Percentiles rank a stretch among this genome's conserved stretches.
phyloP scores from a whole-genome alignment of 2,797 vertebrate genomes.

The Tragelaphus eurycerus region DNA sequence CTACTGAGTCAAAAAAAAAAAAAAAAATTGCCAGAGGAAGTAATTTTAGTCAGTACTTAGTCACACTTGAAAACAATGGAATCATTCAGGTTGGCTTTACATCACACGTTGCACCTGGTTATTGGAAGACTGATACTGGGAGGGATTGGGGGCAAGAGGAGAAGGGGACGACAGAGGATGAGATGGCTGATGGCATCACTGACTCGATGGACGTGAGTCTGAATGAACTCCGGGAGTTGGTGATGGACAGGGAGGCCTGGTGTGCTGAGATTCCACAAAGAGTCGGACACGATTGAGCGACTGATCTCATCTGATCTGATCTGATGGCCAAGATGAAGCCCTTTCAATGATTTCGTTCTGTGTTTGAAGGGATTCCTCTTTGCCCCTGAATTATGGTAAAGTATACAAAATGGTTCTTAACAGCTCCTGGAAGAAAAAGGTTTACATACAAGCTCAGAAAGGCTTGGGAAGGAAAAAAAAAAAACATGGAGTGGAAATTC shows the following conservation, averaged over 20 bases:
- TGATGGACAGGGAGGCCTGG: too few relatives aligned
- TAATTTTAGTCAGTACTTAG: constrained; percentile 79
- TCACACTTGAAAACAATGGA: constrained; percentile 77
- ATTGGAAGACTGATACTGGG: background rate
- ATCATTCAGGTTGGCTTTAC: constrained; percentile 75
- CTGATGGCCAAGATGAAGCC: constrained; percentile 65
- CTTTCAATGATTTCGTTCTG: constrained; percentile 65
- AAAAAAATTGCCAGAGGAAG: constrained; percentile 79
- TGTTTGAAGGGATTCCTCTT: background rate
- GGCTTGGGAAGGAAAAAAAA: background rate
- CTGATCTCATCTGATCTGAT: too few relatives aligned
- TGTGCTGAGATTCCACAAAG: too few relatives aligned
- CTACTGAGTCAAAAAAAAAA: constrained; percentile 72
- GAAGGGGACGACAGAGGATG: too few relatives aligned
- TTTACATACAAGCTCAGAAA: background rate
- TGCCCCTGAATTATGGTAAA: background rate
- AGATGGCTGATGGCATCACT: too few relatives aligned
- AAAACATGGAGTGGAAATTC: background rate
- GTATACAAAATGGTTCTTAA: constrained; percentile 2
- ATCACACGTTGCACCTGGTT: constrained; percentile 53
- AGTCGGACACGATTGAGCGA: too few relatives aligned
- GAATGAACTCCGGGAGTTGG: too few relatives aligned
- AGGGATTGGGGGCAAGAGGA: too few relatives aligned
- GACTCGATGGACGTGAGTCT: too few relatives aligned
- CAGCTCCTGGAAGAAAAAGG: background rate